Evolutionary conservation across 2,888 invertebrate genomes (phyloP).

Genomic region (Chaetogeoica ovagalla): DNA sequence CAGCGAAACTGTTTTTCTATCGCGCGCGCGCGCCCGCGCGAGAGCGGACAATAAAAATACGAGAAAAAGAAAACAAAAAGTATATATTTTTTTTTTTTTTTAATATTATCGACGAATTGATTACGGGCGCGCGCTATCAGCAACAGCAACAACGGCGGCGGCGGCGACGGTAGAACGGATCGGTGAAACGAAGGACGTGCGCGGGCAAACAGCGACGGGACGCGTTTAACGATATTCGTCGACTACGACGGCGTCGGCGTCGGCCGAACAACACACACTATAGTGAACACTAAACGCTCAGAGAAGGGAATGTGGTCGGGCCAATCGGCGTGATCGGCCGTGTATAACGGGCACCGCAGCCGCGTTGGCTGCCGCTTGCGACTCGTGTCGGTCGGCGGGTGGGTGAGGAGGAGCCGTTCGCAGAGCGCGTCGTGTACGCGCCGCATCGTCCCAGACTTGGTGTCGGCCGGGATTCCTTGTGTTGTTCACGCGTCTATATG

Average conservation of each 20-base stretch:
- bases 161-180: too few species aligned
- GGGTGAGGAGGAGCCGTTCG: too few species aligned
- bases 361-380: conserved; percentile 18
- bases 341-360: conserved; percentile 50
- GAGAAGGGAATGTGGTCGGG: conserved; percentile 45
- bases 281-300: not conserved
- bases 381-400: not conserved
- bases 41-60: too few species aligned
- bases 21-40: too few species aligned
- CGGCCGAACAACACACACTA: not conserved
- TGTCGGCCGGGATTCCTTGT: conserved; percentile 50
- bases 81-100: too few species aligned
- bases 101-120: too few species aligned
- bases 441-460: conserved; percentile 35
- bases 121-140: too few species aligned
- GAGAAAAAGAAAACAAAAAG: too few species aligned
- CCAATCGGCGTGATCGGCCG: conserved; percentile 48
- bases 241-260: not conserved
- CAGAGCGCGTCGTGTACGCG: too few species aligned
- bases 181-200: too few species aligned
- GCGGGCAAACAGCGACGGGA: not conserved
- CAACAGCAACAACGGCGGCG: too few species aligned
- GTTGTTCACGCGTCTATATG: not conserved
- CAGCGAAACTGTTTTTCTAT: too few species aligned
- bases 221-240: not conserved